A percentile compares a stretch with the other conserved stretches of the same genome.
phyloP scores from a whole-genome alignment of 2,888 invertebrate species.

The Cenopis cana region DNA sequence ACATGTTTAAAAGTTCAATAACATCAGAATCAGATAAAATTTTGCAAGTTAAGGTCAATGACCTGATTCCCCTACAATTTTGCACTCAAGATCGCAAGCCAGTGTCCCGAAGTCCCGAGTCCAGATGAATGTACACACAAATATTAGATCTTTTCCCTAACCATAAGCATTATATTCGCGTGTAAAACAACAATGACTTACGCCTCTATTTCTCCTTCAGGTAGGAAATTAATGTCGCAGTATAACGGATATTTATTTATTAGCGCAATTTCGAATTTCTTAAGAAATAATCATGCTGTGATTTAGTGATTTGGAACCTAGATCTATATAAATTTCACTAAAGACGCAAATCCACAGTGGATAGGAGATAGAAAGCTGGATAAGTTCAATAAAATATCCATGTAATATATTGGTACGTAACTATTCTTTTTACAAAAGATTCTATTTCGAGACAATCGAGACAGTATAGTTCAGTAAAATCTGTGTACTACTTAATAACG shows the following conservation, averaged over 20 bases:
- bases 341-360: no score
- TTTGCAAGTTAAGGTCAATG: conserved; percentile 9
- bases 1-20: conserved; percentile 22
- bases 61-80: background rate
- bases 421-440: no score
- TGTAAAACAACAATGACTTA: background rate
- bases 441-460: no score
- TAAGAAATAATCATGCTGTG: background rate
- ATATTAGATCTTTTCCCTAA: background rate
- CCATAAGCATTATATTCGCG: background rate
- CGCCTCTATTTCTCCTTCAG: background rate
- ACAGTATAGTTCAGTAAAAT: no score
- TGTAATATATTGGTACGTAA: no score
- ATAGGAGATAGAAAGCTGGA: no score
- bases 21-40: conserved; percentile 2
- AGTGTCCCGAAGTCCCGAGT: background rate
- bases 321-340: background rate
- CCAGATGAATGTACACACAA: background rate
- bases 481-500: no score
- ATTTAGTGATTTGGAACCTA: background rate
- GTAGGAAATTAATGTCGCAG: background rate
- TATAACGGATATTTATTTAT: conserved; percentile 6
- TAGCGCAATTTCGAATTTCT: background rate
- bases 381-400: background rate
- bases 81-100: background rate